phyloP scores from a whole-genome alignment of 1,140 invertebrate genomes.

The Drosophila pallidifrons region DNA sequence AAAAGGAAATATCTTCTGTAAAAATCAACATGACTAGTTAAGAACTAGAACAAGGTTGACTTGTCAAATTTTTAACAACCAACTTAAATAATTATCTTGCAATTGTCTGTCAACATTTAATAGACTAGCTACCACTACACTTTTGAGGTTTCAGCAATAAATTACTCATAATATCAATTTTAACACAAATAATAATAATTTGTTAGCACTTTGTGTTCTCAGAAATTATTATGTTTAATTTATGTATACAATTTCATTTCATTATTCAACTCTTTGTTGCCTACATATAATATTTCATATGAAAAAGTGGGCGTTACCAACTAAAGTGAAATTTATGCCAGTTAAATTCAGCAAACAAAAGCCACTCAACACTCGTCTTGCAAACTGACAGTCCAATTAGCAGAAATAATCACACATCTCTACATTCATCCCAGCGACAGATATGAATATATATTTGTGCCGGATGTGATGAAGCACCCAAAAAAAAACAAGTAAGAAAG shows the following conservation, averaged over 20 bases:
- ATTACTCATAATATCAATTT: too few relatives aligned
- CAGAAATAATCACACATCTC: constrained; percentile 58
- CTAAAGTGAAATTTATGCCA: constrained; percentile 78
- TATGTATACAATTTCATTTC: constrained; percentile 2
- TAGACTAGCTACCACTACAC: too few relatives aligned
- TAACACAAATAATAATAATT: background rate
- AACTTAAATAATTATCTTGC: too few relatives aligned
- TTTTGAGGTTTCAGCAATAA: too few relatives aligned
- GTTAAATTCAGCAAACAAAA: constrained; percentile 67
- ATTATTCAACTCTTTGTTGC: background rate
- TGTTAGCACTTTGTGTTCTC: background rate
- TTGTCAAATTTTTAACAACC: too few relatives aligned
- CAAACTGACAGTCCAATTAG: constrained; percentile 82
- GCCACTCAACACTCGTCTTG: constrained; percentile 37
- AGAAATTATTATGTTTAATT: background rate
- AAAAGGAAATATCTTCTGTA: background rate
- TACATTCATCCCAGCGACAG: constrained; percentile 31
- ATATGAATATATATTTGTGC: constrained; percentile 56
- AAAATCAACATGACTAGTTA: too few relatives aligned
- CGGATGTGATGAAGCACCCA: constrained; percentile 72
- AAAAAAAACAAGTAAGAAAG: constrained; percentile 36
- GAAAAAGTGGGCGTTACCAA: constrained; percentile 53
- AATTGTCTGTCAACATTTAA: too few relatives aligned
- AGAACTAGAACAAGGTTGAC: too few relatives aligned
- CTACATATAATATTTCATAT: background rate